Conservation (phyloP, 2,888 invertebrate species). For the Zygaena filipendulae region DNA sequence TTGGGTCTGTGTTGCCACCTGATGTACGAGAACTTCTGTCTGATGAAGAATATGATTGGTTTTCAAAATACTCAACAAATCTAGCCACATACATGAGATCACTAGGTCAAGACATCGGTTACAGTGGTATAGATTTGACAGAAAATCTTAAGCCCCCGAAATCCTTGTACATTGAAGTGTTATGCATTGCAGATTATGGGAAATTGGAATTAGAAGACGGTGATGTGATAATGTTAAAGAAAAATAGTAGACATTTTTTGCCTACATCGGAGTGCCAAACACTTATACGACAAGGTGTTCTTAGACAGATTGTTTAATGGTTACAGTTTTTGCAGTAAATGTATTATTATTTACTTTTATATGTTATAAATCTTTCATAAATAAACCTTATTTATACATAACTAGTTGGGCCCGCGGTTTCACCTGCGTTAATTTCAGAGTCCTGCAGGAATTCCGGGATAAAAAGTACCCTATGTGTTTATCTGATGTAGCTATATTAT, state of each 20-base stretch:
- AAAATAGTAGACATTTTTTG: constrained; percentile 91
- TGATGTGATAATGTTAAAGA: constrained; percentile 87
- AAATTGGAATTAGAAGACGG: constrained; percentile 95
- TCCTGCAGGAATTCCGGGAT: neutral
- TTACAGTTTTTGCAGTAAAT: constrained; percentile 2
- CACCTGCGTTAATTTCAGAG: neutral
- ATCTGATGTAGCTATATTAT: neutral
- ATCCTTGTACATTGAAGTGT: constrained; percentile 90
- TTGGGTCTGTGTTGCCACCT: constrained; percentile 89
- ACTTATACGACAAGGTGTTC: constrained; percentile 88
- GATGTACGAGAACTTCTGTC: constrained; percentile 85
- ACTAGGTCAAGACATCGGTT: constrained; percentile 77
- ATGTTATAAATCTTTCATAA: neutral
- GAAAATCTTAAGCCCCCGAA: constrained; percentile 92
- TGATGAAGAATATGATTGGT: constrained; percentile 88
- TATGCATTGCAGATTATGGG: constrained; percentile 91
- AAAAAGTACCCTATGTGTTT: too few species aligned
- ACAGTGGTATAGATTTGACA: constrained; percentile 85
- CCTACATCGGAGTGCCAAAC: constrained; percentile 91
- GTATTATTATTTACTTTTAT: constrained; percentile 5
- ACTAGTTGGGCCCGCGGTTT: too few species aligned
- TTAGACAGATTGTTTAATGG: constrained; percentile 74
- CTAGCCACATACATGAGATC: constrained; percentile 91
- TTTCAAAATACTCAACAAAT: constrained; percentile 86
- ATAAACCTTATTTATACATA: too few species aligned